Conservation (phyloP, 2,797 vertebrate genomes). For the Dipus sagitta region DNA sequence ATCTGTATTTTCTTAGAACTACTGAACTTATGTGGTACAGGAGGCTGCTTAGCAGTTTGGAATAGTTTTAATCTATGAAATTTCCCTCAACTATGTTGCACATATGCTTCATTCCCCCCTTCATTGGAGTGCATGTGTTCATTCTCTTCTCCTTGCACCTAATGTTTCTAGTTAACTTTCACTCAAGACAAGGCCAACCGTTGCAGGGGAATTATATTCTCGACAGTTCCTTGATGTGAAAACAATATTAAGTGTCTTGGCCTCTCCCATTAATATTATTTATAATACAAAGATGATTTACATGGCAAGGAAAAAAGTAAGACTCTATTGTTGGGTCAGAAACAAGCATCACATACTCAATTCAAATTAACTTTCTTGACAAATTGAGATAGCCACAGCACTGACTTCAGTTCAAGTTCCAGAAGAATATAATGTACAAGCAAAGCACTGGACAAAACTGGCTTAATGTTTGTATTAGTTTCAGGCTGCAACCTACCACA, state of each 20-base stretch:
- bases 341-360: slow-evolving; percentile 52
- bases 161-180: slow-evolving; percentile 74
- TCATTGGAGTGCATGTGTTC: slow-evolving; percentile 87
- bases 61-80: slow-evolving; percentile 89
- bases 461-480: neutral
- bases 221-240: slow-evolving; percentile 70
- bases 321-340: slow-evolving; percentile 57
- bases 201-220: slow-evolving; percentile 68
- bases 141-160: slow-evolving; percentile 61
- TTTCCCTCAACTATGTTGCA: slow-evolving; percentile 89
- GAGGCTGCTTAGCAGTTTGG: slow-evolving; percentile 90
- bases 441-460: neutral
- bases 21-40: slow-evolving; percentile 91
- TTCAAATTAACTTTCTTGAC: slow-evolving; percentile 55
- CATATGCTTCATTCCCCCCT: slow-evolving; percentile 89
- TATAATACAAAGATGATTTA: slow-evolving; percentile 29
- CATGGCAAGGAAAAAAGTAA: slow-evolving; percentile 33
- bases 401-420: neutral
- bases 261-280: slow-evolving; percentile 10
- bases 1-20: slow-evolving; percentile 96
- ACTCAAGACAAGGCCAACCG: slow-evolving; percentile 77
- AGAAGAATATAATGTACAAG: neutral
- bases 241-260: slow-evolving; percentile 41
- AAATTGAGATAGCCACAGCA: slow-evolving; percentile 12
- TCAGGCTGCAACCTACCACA: neutral